Evolutionary conservation across 2,888 invertebrate species (phyloP).

Genomic region (Tetragonula carbonaria): DNA sequence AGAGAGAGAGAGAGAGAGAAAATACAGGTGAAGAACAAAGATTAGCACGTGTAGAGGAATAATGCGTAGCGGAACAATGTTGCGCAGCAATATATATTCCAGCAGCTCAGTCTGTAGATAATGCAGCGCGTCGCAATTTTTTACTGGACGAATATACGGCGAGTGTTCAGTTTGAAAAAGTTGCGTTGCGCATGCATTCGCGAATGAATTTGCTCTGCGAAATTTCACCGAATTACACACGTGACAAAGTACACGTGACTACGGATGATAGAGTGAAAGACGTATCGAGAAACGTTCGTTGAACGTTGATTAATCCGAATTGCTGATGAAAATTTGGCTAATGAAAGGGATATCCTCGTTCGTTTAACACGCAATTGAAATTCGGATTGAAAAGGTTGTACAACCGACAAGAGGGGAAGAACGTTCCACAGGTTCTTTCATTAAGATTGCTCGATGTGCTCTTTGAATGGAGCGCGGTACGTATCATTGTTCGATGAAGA

Average conservation of each 20-base stretch:
- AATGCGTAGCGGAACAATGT: not conserved
- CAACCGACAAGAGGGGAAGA: not conserved
- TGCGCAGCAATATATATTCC: not conserved
- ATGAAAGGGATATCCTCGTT: not conserved
- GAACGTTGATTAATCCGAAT: not conserved
- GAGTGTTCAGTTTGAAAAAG: not conserved
- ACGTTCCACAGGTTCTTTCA: not conserved
- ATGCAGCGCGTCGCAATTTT: not conserved
- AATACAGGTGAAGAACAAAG: not conserved
- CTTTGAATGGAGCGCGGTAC: conserved; percentile 6
- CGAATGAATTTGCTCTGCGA: not conserved
- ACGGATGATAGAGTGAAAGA: not conserved
- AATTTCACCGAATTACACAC: not conserved
- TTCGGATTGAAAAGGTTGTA: not conserved
- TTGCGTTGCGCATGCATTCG: not conserved
- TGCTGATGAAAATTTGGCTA: too few species aligned
- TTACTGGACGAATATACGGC: not conserved
- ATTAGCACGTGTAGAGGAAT: not conserved
- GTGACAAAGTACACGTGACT: not conserved
- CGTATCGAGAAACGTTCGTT: not conserved
- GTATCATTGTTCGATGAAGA: conserved; percentile 49
- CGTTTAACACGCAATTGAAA: not conserved
- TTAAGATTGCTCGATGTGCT: conserved; percentile 6
- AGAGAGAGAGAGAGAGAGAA: too few species aligned
- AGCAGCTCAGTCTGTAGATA: not conserved